Evolutionary conservation across 2,797 vertebrate species (phyloP), one percentile per base, ranked within the genome.

Genomic region (Menidia menidia): DNA sequence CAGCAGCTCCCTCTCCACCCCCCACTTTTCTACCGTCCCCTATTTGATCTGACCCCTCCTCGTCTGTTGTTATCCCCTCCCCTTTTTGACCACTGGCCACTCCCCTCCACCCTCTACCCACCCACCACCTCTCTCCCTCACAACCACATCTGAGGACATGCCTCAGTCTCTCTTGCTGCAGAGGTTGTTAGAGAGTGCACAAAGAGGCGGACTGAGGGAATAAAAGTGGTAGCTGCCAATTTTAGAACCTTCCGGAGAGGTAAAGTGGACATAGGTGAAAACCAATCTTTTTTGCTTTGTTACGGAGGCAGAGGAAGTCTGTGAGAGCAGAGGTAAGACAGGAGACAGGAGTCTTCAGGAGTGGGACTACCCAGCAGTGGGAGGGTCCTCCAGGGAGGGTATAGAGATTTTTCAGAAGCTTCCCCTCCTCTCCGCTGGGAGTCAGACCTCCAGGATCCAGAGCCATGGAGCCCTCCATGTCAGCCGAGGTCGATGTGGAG

Each of bases 401-500:
- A 33, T 13, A 81, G 71, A 76, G 71, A 85, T 80, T 71, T 71
- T 39, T 64, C 18, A 6, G 68, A 51, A 44, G 61, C 18, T 10
- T 73, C 61, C 60, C 41, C 67, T 77, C 63, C 62, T 53, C 53
- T 68, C 69, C 5, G 2, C 68, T 78, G 80, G 87, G 87, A 88
- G 81, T 81, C 76, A 73, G 75, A 75, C 62, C 69, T 53, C 78
- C 77, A 74, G 81, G 63, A 84, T 77, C 82, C 78, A 85, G 68
- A 88, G 54, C 58, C 72, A 94, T 94, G 93, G 93, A 94, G 64
- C 88, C 90, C 62, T 87, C 89, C 15, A 71, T 86, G 80, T 90
- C 92, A 9, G 44, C 84, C 0, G 90, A 89, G 48, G 83, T 89
- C 0, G 85, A 88, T 0, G 94, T 90, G 88, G 96, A 97, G 85